A percentile compares a stretch with the other conserved stretches of the same genome.
Evolutionary conservation across 92 coral and sea anemone genomes (phyloP).

Genomic region (Desmophyllum pertusum): DNA sequence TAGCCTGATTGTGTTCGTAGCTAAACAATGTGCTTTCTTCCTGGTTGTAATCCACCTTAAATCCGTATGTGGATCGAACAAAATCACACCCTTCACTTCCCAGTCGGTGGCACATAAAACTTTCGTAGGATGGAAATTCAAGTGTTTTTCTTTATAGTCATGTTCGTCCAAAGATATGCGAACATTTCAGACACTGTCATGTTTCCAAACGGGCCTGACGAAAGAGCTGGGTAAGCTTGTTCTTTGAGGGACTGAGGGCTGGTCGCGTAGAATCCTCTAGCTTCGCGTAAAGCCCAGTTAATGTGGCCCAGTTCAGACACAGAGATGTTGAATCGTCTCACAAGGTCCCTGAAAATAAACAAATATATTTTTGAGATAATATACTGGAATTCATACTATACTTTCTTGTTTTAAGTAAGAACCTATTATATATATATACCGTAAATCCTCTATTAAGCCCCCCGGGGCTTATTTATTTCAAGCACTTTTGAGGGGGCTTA

Average conservation of each 20-base stretch:
- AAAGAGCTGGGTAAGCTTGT: slow-evolving; percentile 6
- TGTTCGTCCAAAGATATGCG: slow-evolving; percentile 10
- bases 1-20: background rate
- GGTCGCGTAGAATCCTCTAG: slow-evolving; percentile 7
- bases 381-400: too few relatives aligned
- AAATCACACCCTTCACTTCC: slow-evolving; percentile 19
- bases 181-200: slow-evolving; percentile 20
- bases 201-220: slow-evolving; percentile 14
- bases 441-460: too few relatives aligned
- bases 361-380: too few relatives aligned
- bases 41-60: background rate
- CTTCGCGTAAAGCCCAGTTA: background rate
- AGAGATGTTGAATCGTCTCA: background rate
- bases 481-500: too few relatives aligned
- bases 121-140: background rate
- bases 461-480: too few relatives aligned
- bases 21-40: slow-evolving; percentile 8
- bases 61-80: background rate
- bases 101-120: slow-evolving; percentile 3
- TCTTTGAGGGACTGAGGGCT: slow-evolving; percentile 5
- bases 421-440: too few relatives aligned
- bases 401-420: too few relatives aligned
- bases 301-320: background rate
- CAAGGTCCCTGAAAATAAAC: background rate
- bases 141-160: slow-evolving; percentile 12